Percentiles rank a stretch among this genome's conserved stretches.
phyloP scores from a whole-genome alignment of 64 coral and sea anemone genomes.

The Acropora yongei region DNA sequence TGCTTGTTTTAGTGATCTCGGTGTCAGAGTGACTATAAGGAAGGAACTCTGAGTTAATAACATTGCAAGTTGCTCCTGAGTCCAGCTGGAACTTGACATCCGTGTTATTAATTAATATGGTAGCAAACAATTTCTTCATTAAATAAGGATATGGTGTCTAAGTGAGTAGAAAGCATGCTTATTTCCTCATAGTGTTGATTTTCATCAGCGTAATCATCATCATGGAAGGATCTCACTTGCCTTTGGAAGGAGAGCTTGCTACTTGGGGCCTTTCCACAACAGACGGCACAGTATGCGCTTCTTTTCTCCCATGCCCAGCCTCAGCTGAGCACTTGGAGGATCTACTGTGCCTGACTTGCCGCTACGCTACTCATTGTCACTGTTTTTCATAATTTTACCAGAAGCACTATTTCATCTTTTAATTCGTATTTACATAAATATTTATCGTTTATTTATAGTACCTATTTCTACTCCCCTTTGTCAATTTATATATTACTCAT shows the following conservation, averaged over 20 bases:
- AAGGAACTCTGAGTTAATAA: too few species aligned
- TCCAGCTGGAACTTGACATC: constrained; percentile 49
- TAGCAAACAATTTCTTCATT: constrained; percentile 31
- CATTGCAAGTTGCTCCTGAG: not conserved
- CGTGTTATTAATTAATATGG: constrained; percentile 39
- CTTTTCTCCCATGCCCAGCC: too few species aligned
- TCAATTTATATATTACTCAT: too few species aligned
- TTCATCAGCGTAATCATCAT: not conserved
- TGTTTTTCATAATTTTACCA: too few species aligned
- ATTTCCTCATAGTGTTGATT: not conserved
- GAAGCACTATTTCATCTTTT: too few species aligned
- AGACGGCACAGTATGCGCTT: constrained; percentile 6
- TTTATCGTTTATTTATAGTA: too few species aligned
- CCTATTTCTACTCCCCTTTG: too few species aligned
- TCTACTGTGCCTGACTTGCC: too few species aligned
- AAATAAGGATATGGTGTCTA: constrained; percentile 11
- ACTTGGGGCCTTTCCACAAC: not conserved
- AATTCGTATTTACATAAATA: too few species aligned
- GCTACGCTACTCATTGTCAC: too few species aligned
- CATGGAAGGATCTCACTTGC: constrained; percentile 13
- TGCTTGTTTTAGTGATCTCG: constrained; percentile 40
- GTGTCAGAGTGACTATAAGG: constrained; percentile 10
- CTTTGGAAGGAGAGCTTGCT: not conserved
- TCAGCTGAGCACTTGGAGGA: too few species aligned
- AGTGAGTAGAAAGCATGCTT: not conserved